Evolutionary conservation across 2,888 invertebrate species (phyloP), one percentile per base, ranked within the genome.

Genomic region (Scaeva pyrastri): DNA sequence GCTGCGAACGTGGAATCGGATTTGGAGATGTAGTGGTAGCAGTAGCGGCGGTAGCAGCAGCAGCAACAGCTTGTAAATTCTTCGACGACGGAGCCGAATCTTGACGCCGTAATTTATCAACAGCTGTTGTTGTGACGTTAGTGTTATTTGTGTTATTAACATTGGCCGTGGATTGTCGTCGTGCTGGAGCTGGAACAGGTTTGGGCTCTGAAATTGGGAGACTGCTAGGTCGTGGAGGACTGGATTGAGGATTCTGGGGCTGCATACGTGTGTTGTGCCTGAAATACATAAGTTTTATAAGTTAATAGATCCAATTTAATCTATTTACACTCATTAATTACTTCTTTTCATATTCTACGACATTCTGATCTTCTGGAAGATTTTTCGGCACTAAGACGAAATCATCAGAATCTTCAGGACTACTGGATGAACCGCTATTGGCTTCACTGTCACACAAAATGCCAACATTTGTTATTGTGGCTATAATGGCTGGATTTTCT

Each of bases 301-400:
- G 21, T 14, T 0, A 41, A 52, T 52, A 1, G 21, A 52, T 52
- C 6, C 6, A 21, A 23, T 23, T 0, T 26, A 23, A 26, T 1
- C 0, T 50, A 23, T 14, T 50, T 2, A 50, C 12, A 50, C 11
- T 50, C 19, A 50, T 1, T 7, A 80, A 89, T 88, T 88, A 91
- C 91, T 90, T 91, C 78, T 89, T 91, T 88, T 91, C 91, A 89
- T 91, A 91, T 64, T 91, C 91, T 74, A 91, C 88, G 77, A 90
- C 88, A 88, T 90, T 90, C 78, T 94, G 94, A 91, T 95, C 95
- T 88, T 94, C 93, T 80, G 95, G 94, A 89, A 94, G 91, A 91
- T 95, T 95, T 88, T 94, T 93, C 87, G 97, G 96, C 90, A 97
- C 96, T 92, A 97, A 93, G 90, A 97, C 97, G 93, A 96, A 97